Base-by-base conservation (phyloP, 35 echinoderm and acorn worm genomes). In the Eucidaris tribuloides region DNA sequence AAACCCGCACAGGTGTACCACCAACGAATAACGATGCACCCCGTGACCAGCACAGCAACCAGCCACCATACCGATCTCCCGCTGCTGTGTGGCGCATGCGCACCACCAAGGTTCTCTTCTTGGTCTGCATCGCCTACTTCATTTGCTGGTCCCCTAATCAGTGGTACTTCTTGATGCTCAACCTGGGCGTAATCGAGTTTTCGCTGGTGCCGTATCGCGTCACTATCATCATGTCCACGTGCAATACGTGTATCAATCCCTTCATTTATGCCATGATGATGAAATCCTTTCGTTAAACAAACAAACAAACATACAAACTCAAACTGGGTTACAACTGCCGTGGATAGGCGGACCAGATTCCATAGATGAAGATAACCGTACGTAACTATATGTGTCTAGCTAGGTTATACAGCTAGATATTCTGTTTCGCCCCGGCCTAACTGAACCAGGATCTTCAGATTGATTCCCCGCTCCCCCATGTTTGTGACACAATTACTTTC, bases 111-210 rank as follows among this genome's bases (percentile, higher is more conserved):
- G 68, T 74, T 7, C 34, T 74, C 3, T 24, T 74, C 7, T 20
- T 74, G 17, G 68, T 74, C 1, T 74, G 35, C 9, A 17, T 74
- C 1, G 80, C 36, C 7, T 82, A 39, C 80, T 62, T 82, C 34
- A 39, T 82, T 57, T 82, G 80, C 80, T 82, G 80, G 80, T 60
- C 80, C 4, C 80, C 80, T 24, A 82, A 82, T 62, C 80, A 82
- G 48, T 42, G 54, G 56, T 42, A 60, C 5, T 82, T 82, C 42
- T 35, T 82, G 18, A 4, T 60, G 11, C 14, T 61, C 3, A 82
- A 82, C n/a, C 38, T 42, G 24, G 58, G 58, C 22, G 80, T 39
- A 0, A 62, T 82, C n/a, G 31, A 82, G 18, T 63, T 82, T 20
- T 28, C 30, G 58, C 36, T 40, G 34, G 52, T 57, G 25, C 58